Evolutionary conservation across 2,113 vertebrate species (phyloP).

Genomic region (Fulmarus glacialis): DNA sequence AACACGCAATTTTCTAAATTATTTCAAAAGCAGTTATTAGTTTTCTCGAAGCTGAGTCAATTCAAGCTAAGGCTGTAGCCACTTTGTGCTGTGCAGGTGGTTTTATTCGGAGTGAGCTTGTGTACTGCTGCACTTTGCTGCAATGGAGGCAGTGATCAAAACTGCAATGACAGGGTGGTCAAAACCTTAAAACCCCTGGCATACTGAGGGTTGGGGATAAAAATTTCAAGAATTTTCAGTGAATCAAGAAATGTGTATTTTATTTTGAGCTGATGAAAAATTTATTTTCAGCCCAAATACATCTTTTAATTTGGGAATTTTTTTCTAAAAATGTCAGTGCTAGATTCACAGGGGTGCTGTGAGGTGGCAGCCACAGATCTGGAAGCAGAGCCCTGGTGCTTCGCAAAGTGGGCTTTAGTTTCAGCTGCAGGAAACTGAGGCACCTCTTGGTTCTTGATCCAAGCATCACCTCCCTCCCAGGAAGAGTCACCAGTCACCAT

Average conservation of each 20-base stretch:
- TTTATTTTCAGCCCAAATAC: not conserved
- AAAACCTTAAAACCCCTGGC: not conserved
- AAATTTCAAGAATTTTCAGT: not conserved
- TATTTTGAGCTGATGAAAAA: not conserved
- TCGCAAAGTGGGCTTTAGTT: not conserved
- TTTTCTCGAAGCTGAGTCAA: constrained; percentile 12
- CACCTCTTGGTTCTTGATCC: not conserved
- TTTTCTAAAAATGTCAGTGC: not conserved
- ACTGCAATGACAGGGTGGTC: not conserved
- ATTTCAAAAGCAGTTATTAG: not conserved
- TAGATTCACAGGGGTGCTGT: not conserved
- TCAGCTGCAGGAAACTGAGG: not conserved
- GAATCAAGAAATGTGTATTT: not conserved
- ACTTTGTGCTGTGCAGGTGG: not conserved
- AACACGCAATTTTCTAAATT: not conserved
- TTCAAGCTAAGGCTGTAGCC: not conserved
- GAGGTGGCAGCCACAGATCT: not conserved
- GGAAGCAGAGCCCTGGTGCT: not conserved
- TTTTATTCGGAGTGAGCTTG: not conserved
- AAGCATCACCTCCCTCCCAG: not conserved
- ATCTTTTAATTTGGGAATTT: not conserved
- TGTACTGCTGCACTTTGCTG: not conserved
- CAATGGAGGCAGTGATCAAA: not conserved
- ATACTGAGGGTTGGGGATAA: not conserved
- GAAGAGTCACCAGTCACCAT: not conserved